phyloP scores from a whole-genome alignment of 2,888 invertebrate species.

The Neocrepidodera transversa region DNA sequence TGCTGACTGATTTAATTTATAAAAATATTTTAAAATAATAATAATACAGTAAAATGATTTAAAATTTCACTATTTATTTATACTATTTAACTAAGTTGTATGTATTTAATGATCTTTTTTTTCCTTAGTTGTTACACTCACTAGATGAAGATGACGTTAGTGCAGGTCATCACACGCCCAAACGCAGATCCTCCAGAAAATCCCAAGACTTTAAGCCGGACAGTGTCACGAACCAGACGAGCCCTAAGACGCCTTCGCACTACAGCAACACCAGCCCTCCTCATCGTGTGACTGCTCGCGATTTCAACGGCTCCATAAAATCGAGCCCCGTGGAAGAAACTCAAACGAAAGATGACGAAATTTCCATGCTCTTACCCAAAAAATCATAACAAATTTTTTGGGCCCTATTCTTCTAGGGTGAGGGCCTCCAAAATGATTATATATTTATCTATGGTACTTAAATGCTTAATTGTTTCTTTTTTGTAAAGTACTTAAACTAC shows the following conservation, averaged over 20 bases:
- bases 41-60: no score
- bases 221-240: constrained; percentile 29
- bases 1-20: no score
- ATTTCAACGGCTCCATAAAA: constrained; percentile 55
- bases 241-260: constrained; percentile 52
- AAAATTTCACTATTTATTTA: no score
- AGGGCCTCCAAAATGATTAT: not conserved
- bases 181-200: constrained; percentile 49
- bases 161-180: constrained; percentile 54
- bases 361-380: constrained; percentile 54
- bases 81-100: no score
- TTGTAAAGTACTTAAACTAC: not conserved
- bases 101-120: no score
- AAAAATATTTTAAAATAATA: no score
- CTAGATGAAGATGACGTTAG: constrained; percentile 76
- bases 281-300: constrained; percentile 46
- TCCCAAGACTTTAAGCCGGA: constrained; percentile 34
- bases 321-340: constrained; percentile 48
- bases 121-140: constrained; percentile 73
- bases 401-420: not conserved
- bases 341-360: constrained; percentile 49
- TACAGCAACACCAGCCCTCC: constrained; percentile 52
- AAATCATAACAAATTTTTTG: constrained; percentile 54
- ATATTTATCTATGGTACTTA: not conserved
- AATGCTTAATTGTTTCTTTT: not conserved